phyloP scores from a whole-genome alignment of 2,797 vertebrate species.

The Crypturellus tataupa region DNA sequence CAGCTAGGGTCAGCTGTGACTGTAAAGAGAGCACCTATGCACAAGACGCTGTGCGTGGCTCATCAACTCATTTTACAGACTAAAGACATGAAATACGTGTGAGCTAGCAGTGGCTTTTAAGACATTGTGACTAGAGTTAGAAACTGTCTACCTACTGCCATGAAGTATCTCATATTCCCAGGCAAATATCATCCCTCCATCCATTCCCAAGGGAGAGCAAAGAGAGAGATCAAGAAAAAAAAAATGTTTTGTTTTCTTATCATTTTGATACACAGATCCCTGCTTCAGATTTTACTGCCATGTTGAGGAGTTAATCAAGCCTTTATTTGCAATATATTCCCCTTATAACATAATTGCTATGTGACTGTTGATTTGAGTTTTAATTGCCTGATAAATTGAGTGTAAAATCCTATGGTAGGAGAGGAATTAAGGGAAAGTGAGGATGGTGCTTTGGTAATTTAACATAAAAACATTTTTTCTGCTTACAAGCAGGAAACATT shows the following conservation, averaged over 20 bases:
- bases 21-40: not conserved
- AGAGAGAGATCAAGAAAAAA: not conserved
- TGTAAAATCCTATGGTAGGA: not conserved
- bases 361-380: conserved; percentile 20
- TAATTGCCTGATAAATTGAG: conserved; percentile 45
- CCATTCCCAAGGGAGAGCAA: not conserved
- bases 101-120: not conserved
- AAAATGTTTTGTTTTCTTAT: not conserved
- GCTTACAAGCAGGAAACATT: not conserved
- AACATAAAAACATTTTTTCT: not conserved
- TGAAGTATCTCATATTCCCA: not conserved
- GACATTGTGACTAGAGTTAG: not conserved
- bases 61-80: not conserved
- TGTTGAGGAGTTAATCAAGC: conserved; percentile 20
- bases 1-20: not conserved
- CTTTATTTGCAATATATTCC: conserved; percentile 21
- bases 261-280: not conserved
- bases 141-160: not conserved
- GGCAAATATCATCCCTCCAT: not conserved
- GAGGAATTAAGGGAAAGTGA: not conserved
- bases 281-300: not conserved
- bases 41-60: not conserved
- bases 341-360: not conserved
- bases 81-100: not conserved
- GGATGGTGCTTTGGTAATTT: not conserved